Conservation (phyloP, 2,888 invertebrate genomes). For the Oeneis ivallda region DNA sequence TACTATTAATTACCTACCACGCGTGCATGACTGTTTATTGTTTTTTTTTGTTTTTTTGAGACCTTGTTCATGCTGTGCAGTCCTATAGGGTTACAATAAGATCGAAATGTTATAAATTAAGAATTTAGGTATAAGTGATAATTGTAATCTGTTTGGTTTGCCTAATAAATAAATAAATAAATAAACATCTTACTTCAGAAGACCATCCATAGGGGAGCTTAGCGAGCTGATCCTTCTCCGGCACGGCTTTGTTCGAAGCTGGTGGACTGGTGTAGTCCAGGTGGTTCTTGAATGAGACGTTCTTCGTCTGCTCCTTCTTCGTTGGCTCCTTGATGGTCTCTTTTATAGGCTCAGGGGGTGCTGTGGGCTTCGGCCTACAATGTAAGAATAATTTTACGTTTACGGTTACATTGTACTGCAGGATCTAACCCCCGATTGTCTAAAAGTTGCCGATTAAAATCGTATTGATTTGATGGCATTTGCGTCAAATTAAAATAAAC, state of each 20-base stretch:
- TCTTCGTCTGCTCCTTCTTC: slow-evolving; percentile 75
- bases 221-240: slow-evolving; percentile 76
- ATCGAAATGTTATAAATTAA: too few relatives aligned
- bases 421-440: too few relatives aligned
- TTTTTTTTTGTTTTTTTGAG: too few relatives aligned
- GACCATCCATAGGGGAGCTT: slow-evolving; percentile 77
- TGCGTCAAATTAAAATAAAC: too few relatives aligned
- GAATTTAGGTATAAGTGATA: too few relatives aligned
- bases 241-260: slow-evolving; percentile 64
- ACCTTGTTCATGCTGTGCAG: too few relatives aligned
- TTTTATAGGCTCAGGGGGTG: slow-evolving; percentile 67
- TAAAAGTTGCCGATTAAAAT: too few relatives aligned
- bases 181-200: slow-evolving; percentile 54
- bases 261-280: slow-evolving; percentile 76
- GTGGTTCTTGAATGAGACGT: slow-evolving; percentile 78
- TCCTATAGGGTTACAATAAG: too few relatives aligned
- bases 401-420: neutral
- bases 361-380: slow-evolving; percentile 62
- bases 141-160: too few relatives aligned
- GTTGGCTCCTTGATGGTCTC: slow-evolving; percentile 62
- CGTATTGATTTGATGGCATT: too few relatives aligned
- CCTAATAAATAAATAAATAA: neutral
- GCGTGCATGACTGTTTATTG: too few relatives aligned
- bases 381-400: neutral
- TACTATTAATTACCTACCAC: too few relatives aligned